Evolutionary conservation across 1,140 invertebrate genomes (phyloP).

Genomic region (Anthonomus grandis): DNA sequence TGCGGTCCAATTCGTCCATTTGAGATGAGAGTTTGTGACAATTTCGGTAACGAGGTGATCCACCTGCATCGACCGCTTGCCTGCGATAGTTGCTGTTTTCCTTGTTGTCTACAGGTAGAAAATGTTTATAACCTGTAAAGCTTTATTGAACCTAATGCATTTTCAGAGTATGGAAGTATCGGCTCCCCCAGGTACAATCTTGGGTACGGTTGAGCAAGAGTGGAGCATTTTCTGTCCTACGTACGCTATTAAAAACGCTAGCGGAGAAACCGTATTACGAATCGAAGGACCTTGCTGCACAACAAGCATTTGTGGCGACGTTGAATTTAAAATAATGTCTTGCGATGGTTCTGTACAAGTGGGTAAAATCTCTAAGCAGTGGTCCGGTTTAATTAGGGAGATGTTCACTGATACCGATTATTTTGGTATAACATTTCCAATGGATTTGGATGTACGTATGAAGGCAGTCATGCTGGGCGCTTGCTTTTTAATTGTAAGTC

Average conservation of each 20-base stretch:
- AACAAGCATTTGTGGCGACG: slow-evolving; percentile 75
- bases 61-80: slow-evolving; percentile 71
- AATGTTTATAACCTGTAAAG: not conserved
- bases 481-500: slow-evolving; percentile 49
- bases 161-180: slow-evolving; percentile 65
- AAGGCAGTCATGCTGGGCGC: slow-evolving; percentile 59
- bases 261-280: slow-evolving; percentile 70
- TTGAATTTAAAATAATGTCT: slow-evolving; percentile 63
- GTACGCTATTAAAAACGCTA: slow-evolving; percentile 75
- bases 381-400: slow-evolving; percentile 57
- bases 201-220: slow-evolving; percentile 80
- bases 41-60: slow-evolving; percentile 73
- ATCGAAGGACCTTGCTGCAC: slow-evolving; percentile 85
- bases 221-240: slow-evolving; percentile 78
- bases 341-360: slow-evolving; percentile 53
- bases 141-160: slow-evolving; percentile 2
- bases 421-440: slow-evolving; percentile 60
- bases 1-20: slow-evolving; percentile 77
- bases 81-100: slow-evolving; percentile 76
- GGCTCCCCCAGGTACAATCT: slow-evolving; percentile 65
- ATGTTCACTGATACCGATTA: slow-evolving; percentile 61
- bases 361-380: slow-evolving; percentile 59
- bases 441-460: slow-evolving; percentile 59
- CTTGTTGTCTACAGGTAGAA: slow-evolving; percentile 77
- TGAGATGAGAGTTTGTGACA: slow-evolving; percentile 83